phyloP scores from a whole-genome alignment of 2,888 invertebrate genomes.

The Epirrhoe tristata region DNA sequence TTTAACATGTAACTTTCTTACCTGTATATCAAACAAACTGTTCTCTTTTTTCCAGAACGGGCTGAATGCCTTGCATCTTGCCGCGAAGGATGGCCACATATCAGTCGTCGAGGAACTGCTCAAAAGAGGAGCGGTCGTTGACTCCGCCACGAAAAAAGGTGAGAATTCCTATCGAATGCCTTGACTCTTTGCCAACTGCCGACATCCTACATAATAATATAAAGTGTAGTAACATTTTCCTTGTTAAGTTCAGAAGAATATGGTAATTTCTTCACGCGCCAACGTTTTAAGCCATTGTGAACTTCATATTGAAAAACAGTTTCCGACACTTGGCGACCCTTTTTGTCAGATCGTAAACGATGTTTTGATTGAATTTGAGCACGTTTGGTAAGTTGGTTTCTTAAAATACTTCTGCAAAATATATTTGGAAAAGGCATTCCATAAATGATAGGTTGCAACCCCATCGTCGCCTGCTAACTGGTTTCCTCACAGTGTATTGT shows the following conservation, averaged over 20 bases:
- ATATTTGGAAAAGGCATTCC: too few species aligned
- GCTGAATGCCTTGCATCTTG: conserved; percentile 97
- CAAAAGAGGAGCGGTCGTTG: conserved; percentile 95
- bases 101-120: conserved; percentile 96
- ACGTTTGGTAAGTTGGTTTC: background rate
- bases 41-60: conserved; percentile 90
- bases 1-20: too few species aligned
- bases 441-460: too few species aligned
- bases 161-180: background rate
- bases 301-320: background rate
- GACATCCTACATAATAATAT: background rate
- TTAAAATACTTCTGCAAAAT: background rate
- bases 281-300: background rate
- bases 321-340: background rate
- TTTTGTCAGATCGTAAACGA: background rate
- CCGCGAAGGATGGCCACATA: conserved; percentile 98
- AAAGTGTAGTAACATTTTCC: background rate
- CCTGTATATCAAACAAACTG: background rate
- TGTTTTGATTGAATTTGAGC: background rate
- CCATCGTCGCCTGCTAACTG: too few species aligned
- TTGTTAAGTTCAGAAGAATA: background rate
- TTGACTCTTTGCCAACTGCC: background rate
- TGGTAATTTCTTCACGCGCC: conserved; percentile 2
- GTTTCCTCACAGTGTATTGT: too few species aligned
- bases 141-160: conserved; percentile 99